Conservation (phyloP, 1,140 invertebrate genomes). For the Cepaea nemoralis region DNA sequence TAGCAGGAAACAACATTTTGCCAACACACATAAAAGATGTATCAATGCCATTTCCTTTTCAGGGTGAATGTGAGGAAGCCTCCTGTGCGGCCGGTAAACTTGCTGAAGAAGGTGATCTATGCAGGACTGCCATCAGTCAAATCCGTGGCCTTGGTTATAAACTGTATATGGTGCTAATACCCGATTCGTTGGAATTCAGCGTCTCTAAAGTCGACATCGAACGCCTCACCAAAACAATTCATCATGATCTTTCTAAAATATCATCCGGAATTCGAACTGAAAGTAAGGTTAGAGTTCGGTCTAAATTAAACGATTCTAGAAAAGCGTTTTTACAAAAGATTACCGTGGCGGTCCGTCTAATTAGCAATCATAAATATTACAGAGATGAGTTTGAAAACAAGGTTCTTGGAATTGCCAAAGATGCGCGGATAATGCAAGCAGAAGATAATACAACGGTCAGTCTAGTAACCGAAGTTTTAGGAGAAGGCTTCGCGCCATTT, state of each 20-base stretch:
- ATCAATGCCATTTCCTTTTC: not conserved
- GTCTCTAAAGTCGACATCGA: not conserved
- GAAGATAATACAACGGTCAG: not conserved
- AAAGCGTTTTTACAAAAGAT: not conserved
- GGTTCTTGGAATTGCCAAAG: not conserved
- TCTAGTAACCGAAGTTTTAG: not conserved
- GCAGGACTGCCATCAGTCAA: not conserved
- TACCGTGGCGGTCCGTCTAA: not conserved
- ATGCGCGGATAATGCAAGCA: not conserved
- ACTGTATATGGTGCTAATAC: not conserved
- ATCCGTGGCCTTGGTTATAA: constrained; percentile 24
- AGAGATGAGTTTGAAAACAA: constrained; percentile 17
- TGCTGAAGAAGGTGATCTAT: not conserved
- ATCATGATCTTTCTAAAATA: not conserved
- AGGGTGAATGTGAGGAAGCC: not conserved
- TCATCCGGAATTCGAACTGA: not conserved
- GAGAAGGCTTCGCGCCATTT: not conserved
- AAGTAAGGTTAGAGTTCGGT: not conserved
- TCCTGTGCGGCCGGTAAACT: not conserved
- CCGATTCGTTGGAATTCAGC: not conserved
- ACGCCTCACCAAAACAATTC: not conserved
- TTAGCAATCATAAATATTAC: not conserved
- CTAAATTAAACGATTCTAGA: not conserved
- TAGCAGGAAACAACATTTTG: no score
- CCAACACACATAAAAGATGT: no score